These are phyloP conservation scores for Troides aeacus DNA, from an alignment of 2,888 invertebrate genomes.

Conservation along the genomic window DNA sequence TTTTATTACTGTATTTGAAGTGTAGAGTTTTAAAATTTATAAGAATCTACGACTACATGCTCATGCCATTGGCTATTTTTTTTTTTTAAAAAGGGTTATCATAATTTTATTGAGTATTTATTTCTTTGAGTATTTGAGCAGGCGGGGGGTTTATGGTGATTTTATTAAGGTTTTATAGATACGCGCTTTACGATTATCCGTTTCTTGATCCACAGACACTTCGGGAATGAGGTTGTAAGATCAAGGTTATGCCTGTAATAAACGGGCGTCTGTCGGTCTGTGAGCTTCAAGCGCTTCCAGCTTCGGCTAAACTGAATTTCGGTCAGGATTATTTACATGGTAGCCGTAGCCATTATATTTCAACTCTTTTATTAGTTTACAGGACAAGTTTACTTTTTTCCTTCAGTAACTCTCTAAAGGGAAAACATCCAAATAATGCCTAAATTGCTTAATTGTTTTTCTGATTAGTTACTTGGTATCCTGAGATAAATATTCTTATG, in stretches of 20 bases:
- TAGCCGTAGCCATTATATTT: neutral
- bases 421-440: too few relatives aligned
- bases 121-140: constrained; percentile 11
- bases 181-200: constrained; percentile 28
- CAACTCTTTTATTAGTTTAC: neutral
- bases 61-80: too few relatives aligned
- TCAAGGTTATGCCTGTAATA: constrained; percentile 6
- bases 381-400: too few relatives aligned
- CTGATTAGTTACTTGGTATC: too few relatives aligned
- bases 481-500: too few relatives aligned
- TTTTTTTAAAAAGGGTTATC: neutral
- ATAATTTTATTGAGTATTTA: constrained; percentile 1
- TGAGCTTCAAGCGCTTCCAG: neutral
- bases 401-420: too few relatives aligned
- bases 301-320: neutral
- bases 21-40: too few relatives aligned
- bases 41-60: too few relatives aligned
- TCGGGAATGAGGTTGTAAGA: constrained; percentile 18
- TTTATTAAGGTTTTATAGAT: constrained; percentile 25
- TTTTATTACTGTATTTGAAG: too few relatives aligned
- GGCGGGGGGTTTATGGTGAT: constrained; percentile 16
- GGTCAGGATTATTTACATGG: neutral
- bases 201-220: constrained; percentile 24
- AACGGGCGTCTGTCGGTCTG: neutral
- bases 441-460: too few relatives aligned